Evolutionary conservation across 2,797 vertebrate species (phyloP), one percentile per base, ranked within the genome.

Genomic region (Neosilurus hyrtlii): DNA sequence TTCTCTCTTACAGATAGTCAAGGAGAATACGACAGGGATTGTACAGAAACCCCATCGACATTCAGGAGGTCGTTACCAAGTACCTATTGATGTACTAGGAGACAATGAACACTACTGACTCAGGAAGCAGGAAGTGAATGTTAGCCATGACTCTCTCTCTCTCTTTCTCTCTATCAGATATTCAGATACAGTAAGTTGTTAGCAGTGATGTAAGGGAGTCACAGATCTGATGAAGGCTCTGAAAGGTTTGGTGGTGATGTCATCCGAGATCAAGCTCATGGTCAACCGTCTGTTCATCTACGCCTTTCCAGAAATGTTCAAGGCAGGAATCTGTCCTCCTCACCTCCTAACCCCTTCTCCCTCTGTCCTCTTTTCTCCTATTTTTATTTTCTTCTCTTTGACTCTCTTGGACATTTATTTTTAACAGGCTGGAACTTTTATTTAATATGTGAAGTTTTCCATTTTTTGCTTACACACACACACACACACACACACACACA

Each of bases 201-300:
- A 65, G 86, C 80, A 22, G 93, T 94, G 81, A 95, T 97, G 88
- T 93, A 92, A 51, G 91, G 89, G 85, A 95, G 94, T 3, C 93
- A 98, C 51, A 54, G 86, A 98, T 85, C 89, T 97, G 68, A 91
- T 96, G 81, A 97, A 97, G 89, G 97, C 97, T 72, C 93, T 97
- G 78, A 96, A 96, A 86, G 96, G 96, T 87, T 93, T 95, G 83
- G 95, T 96, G 0, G 95, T 97, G 88, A 98, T 99, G 97, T 98
- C 97, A 79, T 96, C 94, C 11, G 93, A 95, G 79, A 92, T 97
- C 86, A 96, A 97, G 91, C 92, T 96, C 35, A 97, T 97, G 96
- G 94, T 96, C 79, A 91, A 86, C 88, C 97, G 95, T 88, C 90
- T 98, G 77, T 98, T 95, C 92, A 96, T 93, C 90, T 97, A 96